These are phyloP conservation scores for Geotrypetes seraphini DNA, from an alignment of 2,797 vertebrate species.

Conservation along the genomic window DNA sequence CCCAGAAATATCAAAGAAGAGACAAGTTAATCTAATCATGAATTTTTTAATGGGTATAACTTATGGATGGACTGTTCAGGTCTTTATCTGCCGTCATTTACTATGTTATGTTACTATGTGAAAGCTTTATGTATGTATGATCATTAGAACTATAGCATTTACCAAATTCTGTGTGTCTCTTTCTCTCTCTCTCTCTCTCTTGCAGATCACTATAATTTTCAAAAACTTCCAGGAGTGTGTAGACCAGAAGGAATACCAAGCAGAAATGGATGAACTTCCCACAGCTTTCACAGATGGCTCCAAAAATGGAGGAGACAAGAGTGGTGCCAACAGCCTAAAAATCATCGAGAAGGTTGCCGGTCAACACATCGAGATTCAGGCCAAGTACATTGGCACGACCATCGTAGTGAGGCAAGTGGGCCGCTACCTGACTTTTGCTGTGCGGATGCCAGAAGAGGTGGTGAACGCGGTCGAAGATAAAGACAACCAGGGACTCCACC, in stretches of 20 bases:
- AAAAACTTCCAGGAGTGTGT: constrained; percentile 95
- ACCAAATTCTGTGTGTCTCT: too few species aligned
- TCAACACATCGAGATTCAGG: constrained; percentile 93
- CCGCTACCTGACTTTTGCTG: constrained; percentile 87
- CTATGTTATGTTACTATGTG: too few species aligned
- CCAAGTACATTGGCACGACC: constrained; percentile 91
- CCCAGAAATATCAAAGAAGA: too few species aligned
- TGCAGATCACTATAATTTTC: constrained; percentile 94
- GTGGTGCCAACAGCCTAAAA: constrained; percentile 81
- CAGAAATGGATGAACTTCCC: constrained; percentile 85
- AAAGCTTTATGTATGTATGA: too few species aligned
- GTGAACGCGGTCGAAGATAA: constrained; percentile 82
- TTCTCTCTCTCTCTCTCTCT: neutral
- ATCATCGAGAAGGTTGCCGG: constrained; percentile 86
- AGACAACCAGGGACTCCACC: constrained; percentile 85
- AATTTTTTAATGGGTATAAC: too few species aligned
- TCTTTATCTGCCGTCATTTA: too few species aligned
- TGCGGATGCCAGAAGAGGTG: constrained; percentile 92
- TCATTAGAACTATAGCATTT: too few species aligned
- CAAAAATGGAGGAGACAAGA: constrained; percentile 82
- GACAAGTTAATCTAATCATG: too few species aligned
- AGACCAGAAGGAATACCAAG: constrained; percentile 94
- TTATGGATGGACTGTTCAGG: too few species aligned
- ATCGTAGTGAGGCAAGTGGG: constrained; percentile 92
- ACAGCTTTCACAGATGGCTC: constrained; percentile 88